Evolutionary conservation across 2,113 vertebrate species (phyloP), one percentile per base, ranked within the genome.

Genomic region (Butorides virescens): DNA sequence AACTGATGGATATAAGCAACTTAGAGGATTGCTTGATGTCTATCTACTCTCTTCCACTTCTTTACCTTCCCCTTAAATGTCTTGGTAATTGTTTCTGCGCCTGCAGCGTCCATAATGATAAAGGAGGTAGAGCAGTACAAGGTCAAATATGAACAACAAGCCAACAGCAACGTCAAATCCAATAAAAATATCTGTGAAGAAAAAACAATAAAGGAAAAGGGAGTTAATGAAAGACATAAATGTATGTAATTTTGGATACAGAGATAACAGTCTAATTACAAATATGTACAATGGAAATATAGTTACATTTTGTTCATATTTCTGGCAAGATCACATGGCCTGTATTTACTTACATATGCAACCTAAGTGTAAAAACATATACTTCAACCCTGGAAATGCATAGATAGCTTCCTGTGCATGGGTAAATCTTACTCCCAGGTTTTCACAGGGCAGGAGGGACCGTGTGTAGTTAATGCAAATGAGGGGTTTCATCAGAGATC

Each of bases 21-120:
- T 63, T 88, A 44, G 92, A 79, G 80, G 52, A 58, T 71, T 75
- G 66, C 26, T 65, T 34, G 39, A 62, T 62, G 84, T 71, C 18
- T 47, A 26, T 20, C 19, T 76, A 15, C 21, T 84, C 39, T 23
- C 59, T 88, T 29, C 39, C 7, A 20, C 81, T 59, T 56, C 46
- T 94, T 87, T 76, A 49, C 27, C 36, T 66, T 62, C 37, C 5
- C 36, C 74, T 97, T 94, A 97, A 85, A 98, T 92, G 78, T 94
- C 96, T 68, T 95, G 71, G 76, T 97, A 98, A 44, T 42, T 74
- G 16, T 96, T 97, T 93, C 96, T 98, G 76, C 18, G 73, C 90
- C 97, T 97, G 91, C 96, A 97, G 84, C 66, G 90, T 85, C 98
- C 96, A 0, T 96, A 95, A 39, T 93, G 94, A 44, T 97, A 93